Evolutionary conservation across 2,113 vertebrate species (phyloP).

Genomic region (Misgurnus anguillicaudatus): DNA sequence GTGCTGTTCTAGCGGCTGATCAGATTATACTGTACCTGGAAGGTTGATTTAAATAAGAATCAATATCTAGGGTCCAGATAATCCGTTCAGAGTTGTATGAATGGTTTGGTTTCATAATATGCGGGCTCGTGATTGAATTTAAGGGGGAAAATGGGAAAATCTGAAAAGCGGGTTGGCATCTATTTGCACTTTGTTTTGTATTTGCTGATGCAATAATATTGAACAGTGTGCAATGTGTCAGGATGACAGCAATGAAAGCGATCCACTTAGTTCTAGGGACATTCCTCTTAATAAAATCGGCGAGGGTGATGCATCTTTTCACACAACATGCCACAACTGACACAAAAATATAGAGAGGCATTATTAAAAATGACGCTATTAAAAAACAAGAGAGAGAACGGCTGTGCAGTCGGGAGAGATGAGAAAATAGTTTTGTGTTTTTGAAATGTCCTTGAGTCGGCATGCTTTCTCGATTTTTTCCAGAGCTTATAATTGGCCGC

Average conservation of each 20-base stretch:
- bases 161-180: constrained; percentile 18
- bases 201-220: constrained; percentile 46
- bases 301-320: constrained; percentile 40
- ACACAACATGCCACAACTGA: constrained; percentile 20
- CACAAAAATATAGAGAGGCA: constrained; percentile 12
- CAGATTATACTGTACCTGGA: not conserved
- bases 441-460: constrained; percentile 45
- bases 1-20: not conserved
- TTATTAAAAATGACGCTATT: constrained; percentile 31
- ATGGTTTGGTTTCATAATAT: constrained; percentile 3
- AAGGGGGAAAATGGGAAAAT: not conserved
- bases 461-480: constrained; percentile 26
- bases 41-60: not conserved
- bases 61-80: constrained; percentile 18
- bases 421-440: constrained; percentile 33
- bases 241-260: constrained; percentile 45
- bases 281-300: constrained; percentile 30
- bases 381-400: not conserved
- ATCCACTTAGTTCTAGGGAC: constrained; percentile 37
- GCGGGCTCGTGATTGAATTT: not conserved
- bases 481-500: constrained; percentile 51
- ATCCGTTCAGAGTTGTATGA: constrained; percentile 14
- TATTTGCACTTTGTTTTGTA: constrained; percentile 28
- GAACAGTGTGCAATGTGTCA: constrained; percentile 47
- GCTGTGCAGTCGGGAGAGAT: not conserved